Percentiles rank a stretch among this genome's conserved stretches.
These are phyloP conservation scores for Oryzias sinensis DNA, from an alignment of 2,797 vertebrate genomes.

Conservation along the genomic window DNA sequence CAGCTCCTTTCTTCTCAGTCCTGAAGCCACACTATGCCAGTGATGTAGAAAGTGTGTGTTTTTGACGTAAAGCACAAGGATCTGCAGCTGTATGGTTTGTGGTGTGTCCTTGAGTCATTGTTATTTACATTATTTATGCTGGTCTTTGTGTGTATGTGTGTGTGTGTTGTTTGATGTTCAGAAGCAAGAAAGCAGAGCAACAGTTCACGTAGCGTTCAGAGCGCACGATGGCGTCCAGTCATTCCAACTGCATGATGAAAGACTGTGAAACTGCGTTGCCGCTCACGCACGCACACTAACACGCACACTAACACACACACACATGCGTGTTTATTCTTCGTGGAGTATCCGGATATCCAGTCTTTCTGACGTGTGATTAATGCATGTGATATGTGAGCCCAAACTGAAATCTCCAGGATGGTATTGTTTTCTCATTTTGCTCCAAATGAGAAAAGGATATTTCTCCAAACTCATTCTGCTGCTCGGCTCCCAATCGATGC, in stretches of 20 bases:
- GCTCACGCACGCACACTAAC: slow-evolving; percentile 1
- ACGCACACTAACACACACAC: background rate
- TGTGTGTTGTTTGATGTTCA: slow-evolving; percentile 49
- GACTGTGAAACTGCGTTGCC: slow-evolving; percentile 54
- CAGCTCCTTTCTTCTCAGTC: background rate
- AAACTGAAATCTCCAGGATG: slow-evolving; percentile 49
- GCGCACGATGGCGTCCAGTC: slow-evolving; percentile 53
- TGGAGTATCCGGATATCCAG: slow-evolving; percentile 28
- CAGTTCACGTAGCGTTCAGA: slow-evolving; percentile 50
- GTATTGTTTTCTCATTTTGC: slow-evolving; percentile 57
- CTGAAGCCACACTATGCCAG: background rate
- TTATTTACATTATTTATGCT: slow-evolving; percentile 12
- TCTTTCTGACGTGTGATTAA: slow-evolving; percentile 61
- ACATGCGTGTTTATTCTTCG: slow-evolving; percentile 8
- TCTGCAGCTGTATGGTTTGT: background rate
- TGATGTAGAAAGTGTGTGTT: background rate
- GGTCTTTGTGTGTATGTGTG: slow-evolving; percentile 9
- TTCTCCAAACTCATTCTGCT: slow-evolving; percentile 50
- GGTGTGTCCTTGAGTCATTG: slow-evolving; percentile 5
- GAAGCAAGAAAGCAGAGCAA: slow-evolving; percentile 33
- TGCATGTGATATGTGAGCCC: slow-evolving; percentile 49
- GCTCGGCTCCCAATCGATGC: slow-evolving; percentile 52
- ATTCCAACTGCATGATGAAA: slow-evolving; percentile 68
- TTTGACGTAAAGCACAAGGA: background rate
- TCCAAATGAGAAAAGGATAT: slow-evolving; percentile 64